Percentiles rank a stretch among this genome's conserved stretches.
phyloP scores from a whole-genome alignment of 2,113 vertebrate genomes.

The Kryptolebias marmoratus region DNA sequence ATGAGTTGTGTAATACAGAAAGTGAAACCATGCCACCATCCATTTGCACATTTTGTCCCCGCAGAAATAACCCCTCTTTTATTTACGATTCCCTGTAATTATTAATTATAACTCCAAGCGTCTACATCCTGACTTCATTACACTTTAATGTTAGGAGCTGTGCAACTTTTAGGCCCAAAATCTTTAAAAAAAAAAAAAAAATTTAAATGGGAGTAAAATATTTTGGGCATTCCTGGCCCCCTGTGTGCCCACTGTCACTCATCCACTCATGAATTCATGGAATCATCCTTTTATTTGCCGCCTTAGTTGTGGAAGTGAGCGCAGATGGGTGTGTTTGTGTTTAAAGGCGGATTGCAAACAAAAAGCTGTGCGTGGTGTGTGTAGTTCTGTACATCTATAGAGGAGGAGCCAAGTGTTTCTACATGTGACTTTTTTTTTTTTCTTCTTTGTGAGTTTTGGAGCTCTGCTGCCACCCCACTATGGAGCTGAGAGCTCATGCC shows the following conservation, averaged over 20 bases:
- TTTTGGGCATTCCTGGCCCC: not conserved
- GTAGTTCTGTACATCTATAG: slow-evolving; percentile 53
- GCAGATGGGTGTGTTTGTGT: slow-evolving; percentile 37
- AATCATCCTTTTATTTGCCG: not conserved
- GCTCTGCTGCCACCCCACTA: slow-evolving; percentile 75
- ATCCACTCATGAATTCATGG: not conserved
- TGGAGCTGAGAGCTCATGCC: slow-evolving; percentile 44
- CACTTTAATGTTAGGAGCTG: not conserved
- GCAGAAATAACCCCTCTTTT: not conserved
- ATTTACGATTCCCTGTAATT: not conserved
- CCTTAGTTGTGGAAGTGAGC: slow-evolving; percentile 10
- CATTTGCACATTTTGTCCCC: not conserved
- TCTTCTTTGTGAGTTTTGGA: slow-evolving; percentile 49
- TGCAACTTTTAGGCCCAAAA: no score
- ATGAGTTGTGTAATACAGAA: slow-evolving; percentile 22
- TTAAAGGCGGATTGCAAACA: slow-evolving; percentile 31
- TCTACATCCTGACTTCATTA: not conserved
- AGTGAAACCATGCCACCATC: slow-evolving; percentile 44
- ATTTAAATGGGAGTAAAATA: no score
- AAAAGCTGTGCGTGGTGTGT: slow-evolving; percentile 40
- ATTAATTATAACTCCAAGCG: not conserved
- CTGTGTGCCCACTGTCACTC: no score
- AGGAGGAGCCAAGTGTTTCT: slow-evolving; percentile 69
- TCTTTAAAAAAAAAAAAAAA: no score
- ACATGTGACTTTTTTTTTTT: slow-evolving; percentile 54